Percentiles rank a stretch among this genome's conserved stretches.
Conservation (phyloP, 2,113 vertebrate species). For the Serinus canaria region DNA sequence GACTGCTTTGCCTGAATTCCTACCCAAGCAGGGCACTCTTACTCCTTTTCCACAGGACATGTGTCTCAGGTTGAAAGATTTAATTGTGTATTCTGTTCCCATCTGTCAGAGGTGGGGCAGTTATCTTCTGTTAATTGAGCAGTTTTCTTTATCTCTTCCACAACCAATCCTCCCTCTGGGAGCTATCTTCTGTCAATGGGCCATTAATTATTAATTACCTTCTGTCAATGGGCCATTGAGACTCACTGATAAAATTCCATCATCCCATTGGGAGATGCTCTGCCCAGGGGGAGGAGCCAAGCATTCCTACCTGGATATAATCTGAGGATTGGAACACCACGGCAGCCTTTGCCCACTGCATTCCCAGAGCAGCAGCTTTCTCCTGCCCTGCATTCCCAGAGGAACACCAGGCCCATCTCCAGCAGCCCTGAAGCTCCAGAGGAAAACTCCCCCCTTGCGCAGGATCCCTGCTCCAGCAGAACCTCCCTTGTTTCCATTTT, state of each 20-base stretch:
- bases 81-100: background rate
- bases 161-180: background rate
- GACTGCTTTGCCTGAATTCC: background rate
- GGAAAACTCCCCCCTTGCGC: background rate
- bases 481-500: background rate
- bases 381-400: too few species aligned
- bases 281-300: background rate
- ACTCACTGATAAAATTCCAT: background rate
- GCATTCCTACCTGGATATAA: background rate
- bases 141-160: background rate
- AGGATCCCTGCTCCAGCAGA: background rate
- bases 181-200: background rate
- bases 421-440: background rate
- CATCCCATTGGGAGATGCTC: background rate
- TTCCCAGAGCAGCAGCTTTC: too few species aligned
- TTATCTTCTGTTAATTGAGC: background rate
- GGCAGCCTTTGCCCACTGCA: background rate
- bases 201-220: background rate
- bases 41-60: background rate
- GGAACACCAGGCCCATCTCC: background rate
- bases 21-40: background rate
- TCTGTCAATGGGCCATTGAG: background rate
- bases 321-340: fast-evolving
- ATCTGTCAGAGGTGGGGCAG: background rate
- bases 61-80: background rate